Evolutionary conservation across 2,888 invertebrate genomes (phyloP).

Genomic region (Cosmorhoe ocellata): DNA sequence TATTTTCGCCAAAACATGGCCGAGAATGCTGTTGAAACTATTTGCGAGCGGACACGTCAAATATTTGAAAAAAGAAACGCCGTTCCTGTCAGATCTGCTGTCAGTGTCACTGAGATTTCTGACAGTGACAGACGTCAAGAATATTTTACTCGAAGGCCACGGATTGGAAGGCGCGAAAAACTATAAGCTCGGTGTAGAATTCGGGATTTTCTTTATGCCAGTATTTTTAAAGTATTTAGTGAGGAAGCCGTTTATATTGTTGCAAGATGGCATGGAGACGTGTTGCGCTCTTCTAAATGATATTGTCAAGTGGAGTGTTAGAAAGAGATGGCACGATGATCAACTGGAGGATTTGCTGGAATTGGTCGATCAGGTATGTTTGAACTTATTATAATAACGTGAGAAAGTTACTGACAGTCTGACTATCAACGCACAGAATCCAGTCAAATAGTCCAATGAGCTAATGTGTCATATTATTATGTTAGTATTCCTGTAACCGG

Average conservation of each 20-base stretch:
- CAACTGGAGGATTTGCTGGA: slow-evolving; percentile 38
- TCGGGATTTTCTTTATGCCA: slow-evolving; percentile 40
- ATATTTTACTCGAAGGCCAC: slow-evolving; percentile 30
- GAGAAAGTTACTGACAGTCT: too few species aligned
- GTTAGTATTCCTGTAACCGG: too few species aligned
- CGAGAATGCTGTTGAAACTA: slow-evolving; percentile 10
- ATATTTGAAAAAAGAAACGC: slow-evolving; percentile 29
- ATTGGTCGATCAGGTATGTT: slow-evolving; percentile 50
- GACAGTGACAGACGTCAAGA: slow-evolving; percentile 32
- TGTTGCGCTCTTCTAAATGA: slow-evolving; percentile 42
- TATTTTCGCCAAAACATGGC: slow-evolving; percentile 16
- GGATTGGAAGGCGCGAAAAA: slow-evolving; percentile 21
- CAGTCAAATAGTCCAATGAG: too few species aligned
- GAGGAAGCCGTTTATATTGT: slow-evolving; percentile 38
- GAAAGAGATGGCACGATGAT: slow-evolving; percentile 36
- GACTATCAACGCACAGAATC: too few species aligned
- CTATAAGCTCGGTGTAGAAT: slow-evolving; percentile 36
- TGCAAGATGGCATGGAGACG: slow-evolving; percentile 33
- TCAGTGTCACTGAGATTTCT: slow-evolving; percentile 41
- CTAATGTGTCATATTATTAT: too few species aligned
- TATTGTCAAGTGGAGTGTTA: slow-evolving; percentile 41
- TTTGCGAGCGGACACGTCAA: slow-evolving; percentile 7
- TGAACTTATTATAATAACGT: too few species aligned
- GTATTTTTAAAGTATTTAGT: slow-evolving; percentile 40
- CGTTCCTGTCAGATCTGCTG: slow-evolving; percentile 41